Conservation (phyloP, 2,888 invertebrate species). For the Perdita meconis region DNA sequence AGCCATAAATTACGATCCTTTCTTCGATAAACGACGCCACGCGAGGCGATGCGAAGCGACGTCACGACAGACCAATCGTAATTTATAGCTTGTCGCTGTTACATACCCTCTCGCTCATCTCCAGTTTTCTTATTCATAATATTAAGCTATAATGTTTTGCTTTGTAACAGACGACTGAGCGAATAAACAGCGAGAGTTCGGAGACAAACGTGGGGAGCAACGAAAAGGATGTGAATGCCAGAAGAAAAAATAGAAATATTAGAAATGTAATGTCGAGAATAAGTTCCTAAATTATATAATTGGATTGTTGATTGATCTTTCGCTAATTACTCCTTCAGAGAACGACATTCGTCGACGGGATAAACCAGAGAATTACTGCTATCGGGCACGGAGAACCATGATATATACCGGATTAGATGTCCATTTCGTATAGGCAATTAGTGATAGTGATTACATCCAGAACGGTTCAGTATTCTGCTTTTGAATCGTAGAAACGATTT, state of each 20-base stretch:
- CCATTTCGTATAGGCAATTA: constrained; percentile 55
- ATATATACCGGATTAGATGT: constrained; percentile 52
- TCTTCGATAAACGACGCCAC: too few species aligned
- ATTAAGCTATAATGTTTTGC: too few species aligned
- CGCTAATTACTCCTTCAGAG: constrained; percentile 26
- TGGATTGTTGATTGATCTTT: constrained; percentile 46
- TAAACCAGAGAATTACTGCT: constrained; percentile 50
- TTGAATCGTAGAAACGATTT: constrained; percentile 8
- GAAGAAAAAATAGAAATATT: background rate
- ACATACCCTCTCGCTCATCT: too few species aligned
- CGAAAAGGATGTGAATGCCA: too few species aligned
- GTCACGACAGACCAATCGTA: too few species aligned
- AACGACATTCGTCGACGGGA: constrained; percentile 47
- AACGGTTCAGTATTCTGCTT: constrained; percentile 1
- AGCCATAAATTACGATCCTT: too few species aligned
- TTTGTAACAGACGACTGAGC: too few species aligned
- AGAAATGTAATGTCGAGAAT: background rate
- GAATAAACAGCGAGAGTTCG: too few species aligned
- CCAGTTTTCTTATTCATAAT: too few species aligned
- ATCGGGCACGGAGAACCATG: constrained; percentile 35
- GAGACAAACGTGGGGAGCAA: too few species aligned
- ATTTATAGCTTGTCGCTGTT: too few species aligned
- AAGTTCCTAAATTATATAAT: background rate
- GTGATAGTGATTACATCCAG: constrained; percentile 38
- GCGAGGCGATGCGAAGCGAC: too few species aligned